Conservation (phyloP, 2,888 invertebrate species). For the Syrphus vitripennis region DNA sequence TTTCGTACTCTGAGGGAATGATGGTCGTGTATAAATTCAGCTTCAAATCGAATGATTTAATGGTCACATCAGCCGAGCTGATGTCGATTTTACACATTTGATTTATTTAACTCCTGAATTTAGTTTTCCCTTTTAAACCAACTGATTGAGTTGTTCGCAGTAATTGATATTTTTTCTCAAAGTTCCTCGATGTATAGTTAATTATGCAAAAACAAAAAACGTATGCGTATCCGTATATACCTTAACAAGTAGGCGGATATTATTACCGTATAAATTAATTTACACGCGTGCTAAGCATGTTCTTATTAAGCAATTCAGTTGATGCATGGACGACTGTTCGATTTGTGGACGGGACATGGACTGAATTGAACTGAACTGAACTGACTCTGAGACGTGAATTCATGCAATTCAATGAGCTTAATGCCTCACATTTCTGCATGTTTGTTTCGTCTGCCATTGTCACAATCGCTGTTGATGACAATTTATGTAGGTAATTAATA, state of each 20-base stretch:
- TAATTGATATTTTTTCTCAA: constrained; percentile 44
- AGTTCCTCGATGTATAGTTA: constrained; percentile 25
- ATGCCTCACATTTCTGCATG: constrained; percentile 25
- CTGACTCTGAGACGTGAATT: not conserved
- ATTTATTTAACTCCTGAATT: constrained; percentile 61
- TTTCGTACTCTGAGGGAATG: constrained; percentile 60
- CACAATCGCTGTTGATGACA: constrained; percentile 32
- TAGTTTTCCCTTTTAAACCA: constrained; percentile 56
- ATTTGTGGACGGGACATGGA: not conserved
- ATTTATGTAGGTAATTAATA: constrained; percentile 62
- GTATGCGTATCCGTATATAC: constrained; percentile 18
- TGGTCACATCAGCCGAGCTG: constrained; percentile 14
- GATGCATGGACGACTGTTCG: constrained; percentile 2
- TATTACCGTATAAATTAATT: constrained; percentile 67
- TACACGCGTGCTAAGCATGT: constrained; percentile 68
- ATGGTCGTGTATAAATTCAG: constrained; percentile 1
- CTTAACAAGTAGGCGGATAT: constrained; percentile 50
- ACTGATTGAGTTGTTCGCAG: constrained; percentile 69
- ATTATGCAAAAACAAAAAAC: constrained; percentile 47
- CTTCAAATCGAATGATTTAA: constrained; percentile 22
- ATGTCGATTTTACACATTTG: constrained; percentile 32
- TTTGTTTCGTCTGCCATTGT: constrained; percentile 13
- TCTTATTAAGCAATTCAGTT: constrained; percentile 62
- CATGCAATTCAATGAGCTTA: not conserved
- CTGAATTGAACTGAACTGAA: too few species aligned